phyloP scores from a whole-genome alignment of 1,140 invertebrate species.

The Lutraria rhynchaena region DNA sequence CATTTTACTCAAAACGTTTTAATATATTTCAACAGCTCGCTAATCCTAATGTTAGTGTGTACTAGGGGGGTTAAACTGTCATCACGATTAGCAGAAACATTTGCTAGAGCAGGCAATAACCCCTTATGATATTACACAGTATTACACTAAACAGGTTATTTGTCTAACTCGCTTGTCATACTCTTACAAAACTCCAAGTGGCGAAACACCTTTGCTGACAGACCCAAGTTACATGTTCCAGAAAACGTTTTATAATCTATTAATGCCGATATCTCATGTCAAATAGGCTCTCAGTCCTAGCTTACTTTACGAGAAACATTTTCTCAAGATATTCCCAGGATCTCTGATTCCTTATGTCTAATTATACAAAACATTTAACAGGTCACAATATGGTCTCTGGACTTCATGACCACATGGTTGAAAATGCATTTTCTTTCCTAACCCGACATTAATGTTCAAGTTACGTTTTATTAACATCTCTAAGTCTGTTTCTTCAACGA shows the following conservation, averaged over 20 bases:
- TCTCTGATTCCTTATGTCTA: constrained; percentile 20
- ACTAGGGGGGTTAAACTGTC: too few relatives aligned
- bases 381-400: too few relatives aligned
- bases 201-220: constrained; percentile 18
- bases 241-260: constrained; percentile 25
- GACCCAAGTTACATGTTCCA: constrained; percentile 15
- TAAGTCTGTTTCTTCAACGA: too few relatives aligned
- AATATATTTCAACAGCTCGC: too few relatives aligned
- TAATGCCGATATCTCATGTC: constrained; percentile 17
- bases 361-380: not conserved
- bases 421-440: too few relatives aligned
- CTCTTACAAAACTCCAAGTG: constrained; percentile 3
- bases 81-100: too few relatives aligned
- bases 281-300: not conserved
- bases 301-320: constrained; percentile 28
- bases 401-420: too few relatives aligned
- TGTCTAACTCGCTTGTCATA: constrained; percentile 34
- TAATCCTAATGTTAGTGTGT: too few relatives aligned
- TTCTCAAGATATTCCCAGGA: constrained; percentile 3
- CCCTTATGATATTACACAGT: constrained; percentile 3
- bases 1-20: too few relatives aligned
- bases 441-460: too few relatives aligned
- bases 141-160: constrained; percentile 14
- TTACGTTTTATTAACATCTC: too few relatives aligned
- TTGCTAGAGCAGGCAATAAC: not conserved